Conservation (phyloP, 2,113 vertebrate genomes). For the Ophiodon elongatus region DNA sequence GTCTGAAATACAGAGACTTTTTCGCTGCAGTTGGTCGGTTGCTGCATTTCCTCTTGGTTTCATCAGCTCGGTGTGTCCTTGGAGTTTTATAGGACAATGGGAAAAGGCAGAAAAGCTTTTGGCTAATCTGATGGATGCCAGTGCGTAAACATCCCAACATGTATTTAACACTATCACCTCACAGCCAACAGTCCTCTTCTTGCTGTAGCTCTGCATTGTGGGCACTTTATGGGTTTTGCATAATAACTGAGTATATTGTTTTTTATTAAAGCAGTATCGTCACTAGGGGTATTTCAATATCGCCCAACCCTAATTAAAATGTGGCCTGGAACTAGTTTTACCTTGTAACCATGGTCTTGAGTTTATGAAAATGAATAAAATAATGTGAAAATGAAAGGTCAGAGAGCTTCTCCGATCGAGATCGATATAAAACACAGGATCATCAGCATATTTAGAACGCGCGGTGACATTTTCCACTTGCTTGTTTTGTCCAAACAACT, state of each 20-base stretch:
- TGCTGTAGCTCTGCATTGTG: not conserved
- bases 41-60: conserved; percentile 13
- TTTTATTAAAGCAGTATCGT: too few relatives aligned
- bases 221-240: not conserved
- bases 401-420: not conserved
- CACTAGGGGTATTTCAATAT: too few relatives aligned
- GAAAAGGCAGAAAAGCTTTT: not conserved
- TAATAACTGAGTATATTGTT: not conserved
- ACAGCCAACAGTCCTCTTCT: not conserved
- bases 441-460: too few relatives aligned
- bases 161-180: not conserved
- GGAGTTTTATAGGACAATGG: not conserved
- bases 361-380: not conserved
- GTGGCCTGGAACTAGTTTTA: not conserved
- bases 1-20: not conserved
- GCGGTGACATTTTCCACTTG: not conserved
- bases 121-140: not conserved
- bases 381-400: not conserved
- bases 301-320: not conserved
- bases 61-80: conserved; percentile 14
- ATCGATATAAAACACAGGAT: not conserved
- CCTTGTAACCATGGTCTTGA: not conserved
- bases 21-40: not conserved
- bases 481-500: not conserved
- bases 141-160: not conserved